Evolutionary conservation across 1,140 invertebrate species (phyloP).

Genomic region (Tetramorium alpestre): DNA sequence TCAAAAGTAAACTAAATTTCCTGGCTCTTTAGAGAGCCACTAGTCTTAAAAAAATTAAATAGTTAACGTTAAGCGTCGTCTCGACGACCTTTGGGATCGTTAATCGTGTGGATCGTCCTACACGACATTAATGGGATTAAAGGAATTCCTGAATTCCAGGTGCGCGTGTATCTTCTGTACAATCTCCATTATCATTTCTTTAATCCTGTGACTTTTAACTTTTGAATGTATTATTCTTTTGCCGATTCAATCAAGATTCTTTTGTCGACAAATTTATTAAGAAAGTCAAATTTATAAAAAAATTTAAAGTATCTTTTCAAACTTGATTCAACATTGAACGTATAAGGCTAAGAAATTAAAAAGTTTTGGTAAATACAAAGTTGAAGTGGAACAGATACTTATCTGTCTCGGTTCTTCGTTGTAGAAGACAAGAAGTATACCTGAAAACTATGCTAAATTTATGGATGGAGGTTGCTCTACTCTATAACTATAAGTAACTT

Average conservation of each 20-base stretch:
- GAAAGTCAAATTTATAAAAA: not conserved
- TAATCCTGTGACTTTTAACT: not conserved
- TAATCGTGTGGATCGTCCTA: not conserved
- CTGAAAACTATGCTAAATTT: not conserved
- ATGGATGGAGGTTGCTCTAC: not conserved
- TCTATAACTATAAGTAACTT: slow-evolving; percentile 1
- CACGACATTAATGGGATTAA: not conserved
- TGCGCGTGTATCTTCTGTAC: not conserved
- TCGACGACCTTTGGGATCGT: not conserved
- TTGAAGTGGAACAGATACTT: not conserved
- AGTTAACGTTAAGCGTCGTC: not conserved
- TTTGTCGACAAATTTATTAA: not conserved
- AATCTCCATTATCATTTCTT: slow-evolving; percentile 1
- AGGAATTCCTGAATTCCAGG: not conserved
- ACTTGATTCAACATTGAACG: not conserved
- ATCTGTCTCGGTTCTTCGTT: not conserved
- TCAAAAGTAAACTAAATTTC: too few species aligned
- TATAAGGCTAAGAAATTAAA: not conserved
- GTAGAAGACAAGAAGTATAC: not conserved
- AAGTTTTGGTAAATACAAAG: not conserved
- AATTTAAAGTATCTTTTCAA: not conserved
- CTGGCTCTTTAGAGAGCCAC: too few species aligned
- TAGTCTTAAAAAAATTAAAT: too few species aligned
- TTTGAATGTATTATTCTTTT: not conserved
- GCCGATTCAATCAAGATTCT: not conserved